These are phyloP conservation scores for Silurus glanis DNA, from an alignment of 2,113 vertebrate species.

Conservation along the genomic window DNA sequence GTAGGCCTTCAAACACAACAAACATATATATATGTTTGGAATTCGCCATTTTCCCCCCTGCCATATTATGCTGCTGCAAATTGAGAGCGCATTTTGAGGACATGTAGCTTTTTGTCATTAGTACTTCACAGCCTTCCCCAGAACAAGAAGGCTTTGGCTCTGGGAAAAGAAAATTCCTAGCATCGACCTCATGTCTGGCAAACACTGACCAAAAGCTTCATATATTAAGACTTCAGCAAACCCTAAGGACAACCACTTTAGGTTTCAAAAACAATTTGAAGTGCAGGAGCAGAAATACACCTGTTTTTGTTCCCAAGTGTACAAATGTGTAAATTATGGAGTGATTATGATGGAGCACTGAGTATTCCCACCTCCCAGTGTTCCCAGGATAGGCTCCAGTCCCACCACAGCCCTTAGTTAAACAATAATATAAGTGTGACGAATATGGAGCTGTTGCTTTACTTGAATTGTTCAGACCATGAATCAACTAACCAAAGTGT, in stretches of 20 bases:
- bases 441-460: neutral
- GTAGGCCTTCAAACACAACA: no score
- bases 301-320: neutral
- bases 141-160: no score
- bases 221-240: neutral
- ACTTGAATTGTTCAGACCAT: neutral
- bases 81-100: no score
- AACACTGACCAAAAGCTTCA: no score
- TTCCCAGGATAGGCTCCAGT: neutral
- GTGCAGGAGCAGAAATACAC: neutral
- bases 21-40: no score
- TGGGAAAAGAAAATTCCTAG: no score
- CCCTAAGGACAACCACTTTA: neutral
- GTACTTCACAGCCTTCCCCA: no score
- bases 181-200: no score
- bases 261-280: neutral
- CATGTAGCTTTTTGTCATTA: no score
- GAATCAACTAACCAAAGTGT: neutral
- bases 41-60: no score
- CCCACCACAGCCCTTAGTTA: neutral
- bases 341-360: neutral
- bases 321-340: neutral
- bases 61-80: no score
- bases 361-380: neutral
- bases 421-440: neutral